Base-by-base conservation (phyloP, 2,113 vertebrate genomes). In the Piprites chloris region DNA sequence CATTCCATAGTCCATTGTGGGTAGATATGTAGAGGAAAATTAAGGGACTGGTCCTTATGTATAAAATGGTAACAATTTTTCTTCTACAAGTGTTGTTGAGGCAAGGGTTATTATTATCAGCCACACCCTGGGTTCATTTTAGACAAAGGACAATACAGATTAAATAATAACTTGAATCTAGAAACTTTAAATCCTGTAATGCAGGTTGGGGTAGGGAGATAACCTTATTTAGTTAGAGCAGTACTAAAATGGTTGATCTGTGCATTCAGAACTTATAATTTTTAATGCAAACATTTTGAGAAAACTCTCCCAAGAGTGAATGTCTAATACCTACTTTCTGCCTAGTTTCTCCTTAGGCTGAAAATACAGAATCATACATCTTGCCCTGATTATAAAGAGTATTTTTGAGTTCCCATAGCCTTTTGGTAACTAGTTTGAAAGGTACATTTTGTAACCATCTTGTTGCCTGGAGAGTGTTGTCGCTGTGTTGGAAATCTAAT, bases 381-480 rank as follows among this genome's bases (percentile, higher is more conserved):
- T 75, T 85, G 24, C 65, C 87, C 42, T 76, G 87, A 47, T 93
- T 85, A 77, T 78, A 50, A 67, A 35, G 50, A n/a, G 33, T 35
- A 10, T 14, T 37, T 73, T 35, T 10, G 67, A 27, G 76, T 93
- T 94, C 85, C 87, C 72, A 26, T 14, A 46, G 82, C 87, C 80
- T 93, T 94, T 58, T 93, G 58, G 55, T 91, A 88, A 59, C 71
- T 52, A 27, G 79, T 93, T 92, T 69, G 84, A 85, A 96, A 86
- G 87, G 71, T 91, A 66, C 90, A 35, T 95, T 95, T 89, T 91
- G 49, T 96, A 91, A 85, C 81, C 24, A 42, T 94, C 78, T 89
- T 90, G 78, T 80, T 95, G 82, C 94, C 89, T 93, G 71, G 37
- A 94, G 85, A 93, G 62, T 49, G 46, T 91, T 96, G 79, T 85